phyloP scores from a whole-genome alignment of 2,797 vertebrate genomes.

The Tamandua tetradactyla region DNA sequence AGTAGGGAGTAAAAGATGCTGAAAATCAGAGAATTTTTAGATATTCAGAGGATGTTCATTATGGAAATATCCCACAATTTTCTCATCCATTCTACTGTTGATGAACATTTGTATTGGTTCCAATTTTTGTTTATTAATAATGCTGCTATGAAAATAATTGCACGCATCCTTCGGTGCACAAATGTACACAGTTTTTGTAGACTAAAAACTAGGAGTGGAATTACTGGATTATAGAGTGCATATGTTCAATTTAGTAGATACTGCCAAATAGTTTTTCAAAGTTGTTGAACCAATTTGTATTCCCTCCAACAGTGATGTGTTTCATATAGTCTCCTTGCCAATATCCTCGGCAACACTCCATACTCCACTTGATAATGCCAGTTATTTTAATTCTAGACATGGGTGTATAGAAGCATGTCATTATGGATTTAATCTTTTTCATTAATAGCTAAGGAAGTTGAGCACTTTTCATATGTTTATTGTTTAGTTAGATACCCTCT shows the following conservation, averaged over 20 bases:
- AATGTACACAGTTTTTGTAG: neutral
- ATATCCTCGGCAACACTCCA: neutral
- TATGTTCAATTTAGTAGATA: neutral
- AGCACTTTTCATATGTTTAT: neutral
- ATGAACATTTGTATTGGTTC: neutral
- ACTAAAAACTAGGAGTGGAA: neutral
- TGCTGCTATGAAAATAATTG: neutral
- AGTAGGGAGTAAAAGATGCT: neutral
- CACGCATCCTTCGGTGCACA: neutral
- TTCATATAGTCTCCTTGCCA: neutral
- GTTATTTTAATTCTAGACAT: neutral
- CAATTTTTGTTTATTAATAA: neutral
- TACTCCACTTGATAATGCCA: neutral
- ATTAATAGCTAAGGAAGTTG: neutral
- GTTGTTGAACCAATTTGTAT: neutral
- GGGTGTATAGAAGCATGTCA: neutral
- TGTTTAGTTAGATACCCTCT: neutral
- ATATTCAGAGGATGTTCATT: neutral
- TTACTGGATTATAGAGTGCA: neutral
- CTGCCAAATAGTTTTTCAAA: neutral
- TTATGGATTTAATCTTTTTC: neutral
- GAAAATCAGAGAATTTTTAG: neutral
- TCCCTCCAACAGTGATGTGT: neutral
- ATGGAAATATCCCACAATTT: neutral
- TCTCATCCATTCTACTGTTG: neutral